Base-by-base conservation (phyloP, 1,140 invertebrate species). In the Bombus consobrinus region DNA sequence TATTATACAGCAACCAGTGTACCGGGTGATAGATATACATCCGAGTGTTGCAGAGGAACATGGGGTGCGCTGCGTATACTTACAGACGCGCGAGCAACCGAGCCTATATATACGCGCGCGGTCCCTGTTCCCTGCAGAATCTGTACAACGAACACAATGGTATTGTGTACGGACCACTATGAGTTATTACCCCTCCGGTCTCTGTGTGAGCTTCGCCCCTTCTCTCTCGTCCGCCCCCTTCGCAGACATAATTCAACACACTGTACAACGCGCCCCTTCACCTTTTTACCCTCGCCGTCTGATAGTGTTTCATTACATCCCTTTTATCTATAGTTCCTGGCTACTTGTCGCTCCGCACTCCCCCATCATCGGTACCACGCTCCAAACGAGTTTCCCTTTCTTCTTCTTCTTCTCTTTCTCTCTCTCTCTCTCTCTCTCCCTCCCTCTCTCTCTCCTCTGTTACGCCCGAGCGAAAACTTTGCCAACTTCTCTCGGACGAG, bases 101-200 rank as follows among this genome's bases (percentile, higher is more conserved):
- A 80, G 62, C 69, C 68, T 53, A 69, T 71, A 74, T 64, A 37
- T 71, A 25, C 81, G 64, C 39, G 81, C 37, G 72, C 66, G 75
- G 87, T 57, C 85, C 79, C 87, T 89, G 88, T 89, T 89, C 87
- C 69, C 87, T 82, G 88, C 88, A 89, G 88, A 89, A 89, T 94
- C 93, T 91, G 93, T 92, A 93, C 91, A 91, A 91, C 90, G 91
- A 93, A 88, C 92, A 94, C 93, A 94, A 93, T 94, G 93, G 93
- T 93, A 94, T 94, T 94, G 94, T 94, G 93, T 90, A 91, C 91
- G 90, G 91, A 92, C 91, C 90, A 85, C 89, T 92, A 94, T 94
- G 93, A 94, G 93, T 94, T 94, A 94, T 94, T 94, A 93, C 93
- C 91, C 92, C 91, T 92, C 91, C 89, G 92, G 92, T 93, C 91